Conservation (phyloP, 2,888 invertebrate genomes). For the Bugula neritina region DNA sequence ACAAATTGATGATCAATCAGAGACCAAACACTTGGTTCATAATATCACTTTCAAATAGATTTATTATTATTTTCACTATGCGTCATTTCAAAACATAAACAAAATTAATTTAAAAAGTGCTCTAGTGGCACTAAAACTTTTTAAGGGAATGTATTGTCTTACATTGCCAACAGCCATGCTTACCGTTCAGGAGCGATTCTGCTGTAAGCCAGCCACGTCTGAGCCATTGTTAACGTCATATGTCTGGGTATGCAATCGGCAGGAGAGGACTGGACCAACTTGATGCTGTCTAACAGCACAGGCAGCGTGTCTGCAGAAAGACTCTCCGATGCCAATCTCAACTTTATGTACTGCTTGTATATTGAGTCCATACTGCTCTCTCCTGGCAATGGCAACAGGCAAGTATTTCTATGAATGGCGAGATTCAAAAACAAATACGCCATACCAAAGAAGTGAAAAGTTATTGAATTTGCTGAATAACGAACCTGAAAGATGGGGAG, state of each 20-base stretch:
- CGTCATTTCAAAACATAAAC: too few relatives aligned
- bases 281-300: constrained; percentile 8
- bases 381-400: not conserved
- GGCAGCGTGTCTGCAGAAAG: constrained; percentile 14
- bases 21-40: too few relatives aligned
- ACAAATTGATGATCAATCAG: too few relatives aligned
- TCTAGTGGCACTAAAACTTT: too few relatives aligned
- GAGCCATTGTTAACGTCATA: not conserved
- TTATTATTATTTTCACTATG: too few relatives aligned
- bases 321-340: constrained; percentile 3
- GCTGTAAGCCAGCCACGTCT: constrained; percentile 24
- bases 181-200: constrained; percentile 10
- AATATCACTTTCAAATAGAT: too few relatives aligned
- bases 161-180: too few relatives aligned
- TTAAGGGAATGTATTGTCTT: too few relatives aligned
- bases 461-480: too few relatives aligned
- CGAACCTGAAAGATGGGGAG: not conserved
- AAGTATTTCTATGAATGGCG: not conserved
- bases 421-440: too few relatives aligned
- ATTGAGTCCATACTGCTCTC: not conserved
- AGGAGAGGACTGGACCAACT: not conserved
- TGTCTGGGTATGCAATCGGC: not conserved
- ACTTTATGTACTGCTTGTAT: constrained; percentile 4
- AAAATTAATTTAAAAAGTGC: too few relatives aligned
- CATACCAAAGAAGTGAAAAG: not conserved